Evolutionary conservation across 2,797 vertebrate species (phyloP), one percentile per base, ranked within the genome.

Genomic region (Okamejei kenojei): DNA sequence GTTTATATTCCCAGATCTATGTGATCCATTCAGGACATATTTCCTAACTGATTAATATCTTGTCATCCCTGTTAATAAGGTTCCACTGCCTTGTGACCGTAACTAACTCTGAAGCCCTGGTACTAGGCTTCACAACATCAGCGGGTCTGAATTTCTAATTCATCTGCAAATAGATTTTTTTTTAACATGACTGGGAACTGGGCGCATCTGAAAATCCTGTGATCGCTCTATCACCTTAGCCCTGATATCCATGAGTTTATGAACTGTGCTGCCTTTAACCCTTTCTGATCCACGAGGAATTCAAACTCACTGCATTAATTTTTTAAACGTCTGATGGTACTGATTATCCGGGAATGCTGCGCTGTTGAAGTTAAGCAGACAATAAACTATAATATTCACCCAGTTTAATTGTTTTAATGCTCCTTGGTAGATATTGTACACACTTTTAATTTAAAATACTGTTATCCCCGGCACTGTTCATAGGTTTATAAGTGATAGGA

Each of bases 201-300:
- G 29, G 38, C 8, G 88, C 88, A 71, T 90, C 23, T 23, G 35
- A 73, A 58, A 92, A 92, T 54, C 58, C 71, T 73, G 90, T 74
- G 90, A 92, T 92, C 58, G 29, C n/a, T 26, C 38, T 15, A 29
- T 92, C 73, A 54, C 23, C 90, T 45, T 26, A 38, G 35, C 90
- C 26, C 65, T 91, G 90, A 74, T 91, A 35, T 92, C 71, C 38
- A 76, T 92, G 90, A 54, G 71, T 76, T 74, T 73, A 74, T 91
- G 3, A n/a, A 76, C 73, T 65, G 29, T 26, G 68, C 38, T 92
- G 71, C 58, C 76, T 91, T 92, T 92, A 92, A 92, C 90, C 71
- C 90, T 92, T 92, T 92, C 90, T 38, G 19, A 73, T 54, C 90
- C 90, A 73, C 35, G 84, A 88, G 17, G 7, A 32, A 17, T 68